Conservation (phyloP, 2,797 vertebrate genomes). For the Liparis tanakae region DNA sequence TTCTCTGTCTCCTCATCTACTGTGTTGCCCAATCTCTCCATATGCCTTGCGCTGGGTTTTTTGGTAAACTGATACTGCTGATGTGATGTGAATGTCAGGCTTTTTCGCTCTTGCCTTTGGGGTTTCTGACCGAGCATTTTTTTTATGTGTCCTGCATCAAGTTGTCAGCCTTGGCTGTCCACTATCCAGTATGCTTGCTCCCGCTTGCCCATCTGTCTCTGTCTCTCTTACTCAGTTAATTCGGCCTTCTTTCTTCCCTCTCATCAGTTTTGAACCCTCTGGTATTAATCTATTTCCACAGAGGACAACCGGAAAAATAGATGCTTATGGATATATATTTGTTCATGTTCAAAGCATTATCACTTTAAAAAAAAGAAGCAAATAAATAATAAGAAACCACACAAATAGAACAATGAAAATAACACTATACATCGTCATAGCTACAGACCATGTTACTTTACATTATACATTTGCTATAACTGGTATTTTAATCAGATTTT, state of each 20-base stretch:
- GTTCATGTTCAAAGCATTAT: neutral
- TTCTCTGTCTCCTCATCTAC: constrained; percentile 15
- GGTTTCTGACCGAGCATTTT: constrained; percentile 65
- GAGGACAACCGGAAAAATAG: constrained; percentile 18
- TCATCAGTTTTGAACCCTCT: constrained; percentile 64
- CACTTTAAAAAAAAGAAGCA: neutral
- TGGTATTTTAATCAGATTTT: neutral
- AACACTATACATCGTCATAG: neutral
- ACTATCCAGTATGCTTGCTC: constrained; percentile 62
- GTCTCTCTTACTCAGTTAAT: constrained; percentile 65
- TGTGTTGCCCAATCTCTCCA: constrained; percentile 35
- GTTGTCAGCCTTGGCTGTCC: constrained; percentile 68
- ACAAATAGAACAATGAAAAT: neutral
- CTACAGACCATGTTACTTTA: neutral
- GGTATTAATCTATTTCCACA: constrained; percentile 52
- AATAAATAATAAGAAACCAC: constrained; percentile 4
- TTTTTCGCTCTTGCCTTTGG: constrained; percentile 56
- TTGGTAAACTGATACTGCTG: constrained; percentile 70
- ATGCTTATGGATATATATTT: constrained; percentile 4
- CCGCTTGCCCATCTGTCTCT: constrained; percentile 71
- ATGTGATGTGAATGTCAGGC: constrained; percentile 68
- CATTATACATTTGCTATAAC: neutral
- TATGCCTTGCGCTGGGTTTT: constrained; percentile 42
- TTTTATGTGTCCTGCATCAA: constrained; percentile 65
- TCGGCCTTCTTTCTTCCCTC: constrained; percentile 53